phyloP scores from a whole-genome alignment of 2,113 vertebrate species.

The Agapornis roseicollis region DNA sequence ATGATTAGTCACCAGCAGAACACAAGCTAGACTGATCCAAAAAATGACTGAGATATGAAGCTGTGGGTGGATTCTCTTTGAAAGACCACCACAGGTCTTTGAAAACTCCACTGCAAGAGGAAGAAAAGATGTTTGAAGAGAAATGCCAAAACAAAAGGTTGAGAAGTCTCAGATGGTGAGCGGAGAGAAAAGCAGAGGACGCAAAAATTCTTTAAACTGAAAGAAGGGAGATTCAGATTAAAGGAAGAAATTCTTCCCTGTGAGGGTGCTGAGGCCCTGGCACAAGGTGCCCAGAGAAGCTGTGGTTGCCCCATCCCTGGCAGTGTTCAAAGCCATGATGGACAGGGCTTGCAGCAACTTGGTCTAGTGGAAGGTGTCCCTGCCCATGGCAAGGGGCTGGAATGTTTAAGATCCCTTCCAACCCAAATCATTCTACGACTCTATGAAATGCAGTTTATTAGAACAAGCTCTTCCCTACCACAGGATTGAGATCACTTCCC shows the following conservation, averaged over 20 bases:
- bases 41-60: neutral
- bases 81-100: conserved; percentile 14
- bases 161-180: neutral
- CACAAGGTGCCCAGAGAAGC: neutral
- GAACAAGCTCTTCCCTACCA: neutral
- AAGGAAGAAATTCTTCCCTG: neutral
- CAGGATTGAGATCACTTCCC: neutral
- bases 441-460: neutral
- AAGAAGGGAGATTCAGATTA: neutral
- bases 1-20: conserved; percentile 17
- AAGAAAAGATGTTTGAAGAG: conserved; percentile 6
- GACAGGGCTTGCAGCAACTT: neutral
- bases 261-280: neutral
- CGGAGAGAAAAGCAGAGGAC: neutral
- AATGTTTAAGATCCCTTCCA: neutral
- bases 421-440: neutral
- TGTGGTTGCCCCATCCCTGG: neutral
- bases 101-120: neutral
- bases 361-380: neutral
- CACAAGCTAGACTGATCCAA: neutral
- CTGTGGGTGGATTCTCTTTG: neutral
- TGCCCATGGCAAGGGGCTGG: neutral
- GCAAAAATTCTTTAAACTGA: neutral
- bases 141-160: conserved; percentile 11
- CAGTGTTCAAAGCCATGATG: neutral